phyloP scores from a whole-genome alignment of 2,888 invertebrate species.

The Microctonus brassicae region DNA sequence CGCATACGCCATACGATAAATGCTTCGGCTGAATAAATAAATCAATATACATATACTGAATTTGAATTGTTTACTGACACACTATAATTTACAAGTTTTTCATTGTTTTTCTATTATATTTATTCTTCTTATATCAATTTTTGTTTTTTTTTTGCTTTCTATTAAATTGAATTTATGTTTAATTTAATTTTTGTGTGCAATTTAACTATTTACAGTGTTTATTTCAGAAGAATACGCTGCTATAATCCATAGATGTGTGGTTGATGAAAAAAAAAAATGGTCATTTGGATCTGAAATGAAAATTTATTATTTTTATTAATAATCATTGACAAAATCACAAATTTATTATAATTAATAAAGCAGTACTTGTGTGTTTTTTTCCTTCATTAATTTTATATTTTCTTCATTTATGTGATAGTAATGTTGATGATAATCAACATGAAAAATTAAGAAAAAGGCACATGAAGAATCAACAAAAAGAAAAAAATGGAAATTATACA shows the following conservation, averaged over 20 bases:
- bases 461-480: conserved; percentile 7
- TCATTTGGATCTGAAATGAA: conserved; percentile 63
- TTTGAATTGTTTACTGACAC: conserved; percentile 15
- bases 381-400: too few species aligned
- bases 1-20: background rate
- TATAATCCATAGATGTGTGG: conserved; percentile 49
- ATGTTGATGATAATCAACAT: background rate
- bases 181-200: conserved; percentile 36
- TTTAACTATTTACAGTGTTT: conserved; percentile 58
- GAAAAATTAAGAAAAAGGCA: too few species aligned
- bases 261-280: conserved; percentile 46
- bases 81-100: conserved; percentile 42
- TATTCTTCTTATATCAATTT: conserved; percentile 39
- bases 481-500: background rate
- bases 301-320: conserved; percentile 26
- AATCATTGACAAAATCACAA: background rate
- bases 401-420: too few species aligned
- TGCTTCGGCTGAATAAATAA: conserved; percentile 11
- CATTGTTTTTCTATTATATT: conserved; percentile 38
- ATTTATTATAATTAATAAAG: background rate
- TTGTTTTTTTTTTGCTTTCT: background rate
- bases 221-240: conserved; percentile 47
- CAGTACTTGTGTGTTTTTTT: background rate
- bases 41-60: background rate
- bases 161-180: background rate